Evolutionary conservation across 2,113 vertebrate species (phyloP), one percentile per base, ranked within the genome.

Genomic region (Promerops cafer): DNA sequence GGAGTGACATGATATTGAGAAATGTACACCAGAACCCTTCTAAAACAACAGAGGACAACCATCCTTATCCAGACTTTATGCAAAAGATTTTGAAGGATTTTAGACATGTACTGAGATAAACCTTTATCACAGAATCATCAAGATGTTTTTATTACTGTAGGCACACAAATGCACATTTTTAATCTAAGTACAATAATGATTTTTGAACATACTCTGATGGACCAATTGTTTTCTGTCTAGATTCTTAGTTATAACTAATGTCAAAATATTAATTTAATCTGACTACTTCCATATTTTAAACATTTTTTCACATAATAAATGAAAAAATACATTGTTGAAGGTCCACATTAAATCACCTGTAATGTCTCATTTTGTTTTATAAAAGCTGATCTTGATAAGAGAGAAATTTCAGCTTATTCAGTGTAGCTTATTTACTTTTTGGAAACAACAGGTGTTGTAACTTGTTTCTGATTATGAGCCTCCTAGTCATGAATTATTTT

Each of bases 21-120:
- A 69, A 39, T 18, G 37, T 8, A 26, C 4, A 54, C 9, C 13
- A 74, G 40, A 56, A 35, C 19, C 53, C 21, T 61, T 47, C 23
- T 28, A 28, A 76, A 83, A 33, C 28, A 80, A 37, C 0, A 0
- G 8, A 33, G 14, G 1, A 0, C 15, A 42, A 30, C 16, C 5
- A 22, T 37, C 19, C 26, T 78, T 76, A 42, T 52, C 5, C 27
- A 60, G 44, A 42, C 9, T 53, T 44, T 17, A 31, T 6, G 14
- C 26, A 66, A 83, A 83, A 56, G 26, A 30, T 40, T 61, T 37
- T 40, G n/a, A 81, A 47, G 23, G 9, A 30, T 74, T 84, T 89
- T 20, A 54, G 53, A 49, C 2, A 0, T 30, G 27, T 7, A 20
- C 11, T 1, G 21, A 56, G 56, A 39, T 16, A 20, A 49, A 50